These are phyloP conservation scores for Dreissena rostriformis DNA, from an alignment of 1,140 invertebrate species.

Conservation along the genomic window DNA sequence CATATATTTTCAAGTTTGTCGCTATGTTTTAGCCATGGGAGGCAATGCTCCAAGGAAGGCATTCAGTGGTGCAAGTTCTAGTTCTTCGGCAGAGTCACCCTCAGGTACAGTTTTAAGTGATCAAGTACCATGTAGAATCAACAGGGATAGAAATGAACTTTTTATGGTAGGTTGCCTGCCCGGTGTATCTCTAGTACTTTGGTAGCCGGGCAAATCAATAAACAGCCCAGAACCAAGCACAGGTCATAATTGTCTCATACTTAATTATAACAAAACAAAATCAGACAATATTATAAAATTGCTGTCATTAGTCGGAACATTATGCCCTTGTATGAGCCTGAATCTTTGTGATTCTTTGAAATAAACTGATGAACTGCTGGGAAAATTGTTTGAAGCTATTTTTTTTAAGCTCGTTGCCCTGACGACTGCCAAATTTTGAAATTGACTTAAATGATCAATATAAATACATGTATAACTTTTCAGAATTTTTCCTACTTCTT, in stretches of 20 bases:
- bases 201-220: not conserved
- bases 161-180: not conserved
- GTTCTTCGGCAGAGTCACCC: constrained; percentile 57
- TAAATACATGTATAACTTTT: too few species aligned
- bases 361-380: too few species aligned
- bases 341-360: too few species aligned
- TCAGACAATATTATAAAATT: too few species aligned
- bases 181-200: not conserved
- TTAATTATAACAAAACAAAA: not conserved
- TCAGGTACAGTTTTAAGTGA: constrained; percentile 51
- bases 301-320: too few species aligned
- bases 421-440: too few species aligned
- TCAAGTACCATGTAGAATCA: not conserved
- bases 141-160: not conserved
- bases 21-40: constrained; percentile 63
- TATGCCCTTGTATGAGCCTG: too few species aligned
- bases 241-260: not conserved
- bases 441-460: too few species aligned
- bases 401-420: too few species aligned
- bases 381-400: too few species aligned
- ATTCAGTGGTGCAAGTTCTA: constrained; percentile 55
- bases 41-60: constrained; percentile 69
- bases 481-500: too few species aligned
- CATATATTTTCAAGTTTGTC: not conserved
- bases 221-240: not conserved